These are phyloP conservation scores for Corella eumyota DNA, from an alignment of 23 tunicate genomes.

Conservation along the genomic window DNA sequence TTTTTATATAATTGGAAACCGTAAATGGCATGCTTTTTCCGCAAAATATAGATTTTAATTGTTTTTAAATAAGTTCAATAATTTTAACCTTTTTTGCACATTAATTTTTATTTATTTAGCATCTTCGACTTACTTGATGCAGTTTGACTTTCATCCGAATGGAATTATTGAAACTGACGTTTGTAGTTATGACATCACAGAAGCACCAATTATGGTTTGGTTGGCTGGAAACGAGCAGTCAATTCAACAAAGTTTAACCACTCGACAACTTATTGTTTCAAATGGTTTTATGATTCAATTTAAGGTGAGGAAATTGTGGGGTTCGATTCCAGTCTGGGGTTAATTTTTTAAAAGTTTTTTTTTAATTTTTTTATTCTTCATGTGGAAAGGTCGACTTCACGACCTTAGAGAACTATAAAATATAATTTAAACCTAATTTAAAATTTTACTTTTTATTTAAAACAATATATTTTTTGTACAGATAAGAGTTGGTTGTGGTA, in stretches of 20 bases:
- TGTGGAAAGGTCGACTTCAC: too few species aligned
- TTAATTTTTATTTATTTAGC: too few species aligned
- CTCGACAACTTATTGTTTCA: slow-evolving; percentile 66
- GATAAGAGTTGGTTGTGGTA: slow-evolving; percentile 70
- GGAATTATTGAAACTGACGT: slow-evolving; percentile 19
- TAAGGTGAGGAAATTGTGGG: slow-evolving; percentile 44
- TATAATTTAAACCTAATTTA: too few species aligned
- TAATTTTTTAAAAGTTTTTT: too few species aligned
- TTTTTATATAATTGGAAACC: too few species aligned
- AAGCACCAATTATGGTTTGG: slow-evolving; percentile 28
- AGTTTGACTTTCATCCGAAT: slow-evolving; percentile 64
- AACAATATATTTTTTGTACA: background rate
- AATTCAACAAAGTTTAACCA: slow-evolving; percentile 54
- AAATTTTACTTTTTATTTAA: background rate
- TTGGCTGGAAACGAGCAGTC: slow-evolving; percentile 1
- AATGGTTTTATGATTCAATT: slow-evolving; percentile 66
- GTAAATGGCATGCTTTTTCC: too few species aligned
- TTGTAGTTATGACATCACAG: slow-evolving; percentile 25
- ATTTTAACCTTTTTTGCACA: too few species aligned
- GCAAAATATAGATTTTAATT: too few species aligned
- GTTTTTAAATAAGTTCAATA: too few species aligned
- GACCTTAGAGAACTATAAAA: too few species aligned
- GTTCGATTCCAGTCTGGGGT: too few species aligned
- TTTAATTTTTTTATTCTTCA: too few species aligned
- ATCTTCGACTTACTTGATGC: slow-evolving; percentile 15